phyloP scores from a whole-genome alignment of 2,888 invertebrate species.

The Metallyticus violacea region DNA sequence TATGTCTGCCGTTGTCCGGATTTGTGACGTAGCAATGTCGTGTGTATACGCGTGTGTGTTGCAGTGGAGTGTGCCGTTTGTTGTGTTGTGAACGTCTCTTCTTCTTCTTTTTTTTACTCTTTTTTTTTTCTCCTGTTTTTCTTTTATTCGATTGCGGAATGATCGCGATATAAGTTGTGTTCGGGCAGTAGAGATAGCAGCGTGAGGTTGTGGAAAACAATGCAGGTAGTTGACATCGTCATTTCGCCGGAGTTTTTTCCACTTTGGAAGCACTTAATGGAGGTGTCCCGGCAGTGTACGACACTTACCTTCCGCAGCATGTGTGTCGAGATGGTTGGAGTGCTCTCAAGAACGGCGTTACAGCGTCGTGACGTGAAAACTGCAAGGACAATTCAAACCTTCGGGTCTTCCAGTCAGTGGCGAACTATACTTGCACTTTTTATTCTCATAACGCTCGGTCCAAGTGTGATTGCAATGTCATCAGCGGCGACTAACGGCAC shows the following conservation, averaged over 20 bases:
- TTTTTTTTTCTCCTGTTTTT: background rate
- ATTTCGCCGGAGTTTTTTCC: no score
- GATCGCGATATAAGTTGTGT: background rate
- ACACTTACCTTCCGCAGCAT: background rate
- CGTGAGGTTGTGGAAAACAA: background rate
- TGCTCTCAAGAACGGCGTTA: background rate
- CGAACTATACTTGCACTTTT: background rate
- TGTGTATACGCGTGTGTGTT: background rate
- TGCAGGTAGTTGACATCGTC: background rate
- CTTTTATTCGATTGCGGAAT: background rate
- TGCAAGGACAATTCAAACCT: background rate
- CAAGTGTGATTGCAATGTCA: no score
- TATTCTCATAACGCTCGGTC: background rate
- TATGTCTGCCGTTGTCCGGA: background rate
- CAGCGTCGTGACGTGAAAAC: background rate
- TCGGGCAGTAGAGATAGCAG: no score
- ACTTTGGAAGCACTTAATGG: background rate
- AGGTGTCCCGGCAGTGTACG: background rate
- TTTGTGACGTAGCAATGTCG: background rate
- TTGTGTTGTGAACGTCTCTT: background rate
- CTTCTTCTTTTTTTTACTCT: no score
- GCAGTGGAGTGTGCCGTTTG: background rate
- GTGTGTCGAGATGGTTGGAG: background rate
- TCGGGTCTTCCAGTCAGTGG: background rate
- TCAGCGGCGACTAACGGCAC: background rate